These are phyloP conservation scores for Mirza zaza DNA, from an alignment of 2,113 vertebrate species.

Conservation along the genomic window DNA sequence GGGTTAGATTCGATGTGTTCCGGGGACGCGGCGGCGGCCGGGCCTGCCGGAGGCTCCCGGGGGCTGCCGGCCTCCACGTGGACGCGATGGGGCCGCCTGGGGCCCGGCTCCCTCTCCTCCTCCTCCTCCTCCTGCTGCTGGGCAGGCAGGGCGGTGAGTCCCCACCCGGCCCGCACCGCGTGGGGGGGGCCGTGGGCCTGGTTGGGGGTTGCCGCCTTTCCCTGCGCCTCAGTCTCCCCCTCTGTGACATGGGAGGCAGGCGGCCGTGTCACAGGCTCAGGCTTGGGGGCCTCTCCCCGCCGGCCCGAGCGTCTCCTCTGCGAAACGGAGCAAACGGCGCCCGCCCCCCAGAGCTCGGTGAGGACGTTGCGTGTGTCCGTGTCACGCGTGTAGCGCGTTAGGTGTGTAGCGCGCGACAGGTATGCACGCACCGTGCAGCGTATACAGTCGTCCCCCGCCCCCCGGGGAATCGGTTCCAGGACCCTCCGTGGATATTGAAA, in stretches of 20 bases:
- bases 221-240: not conserved
- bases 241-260: not conserved
- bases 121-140: not conserved
- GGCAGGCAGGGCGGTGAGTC: constrained; percentile 10
- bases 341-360: not conserved
- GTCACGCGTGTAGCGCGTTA: too few relatives aligned
- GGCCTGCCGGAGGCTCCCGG: not conserved
- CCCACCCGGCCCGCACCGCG: too few relatives aligned
- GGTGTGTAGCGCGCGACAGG: too few relatives aligned
- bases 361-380: too few relatives aligned
- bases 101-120: not conserved
- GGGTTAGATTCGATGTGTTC: constrained; percentile 6
- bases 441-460: too few relatives aligned
- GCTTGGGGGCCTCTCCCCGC: not conserved
- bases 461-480: not conserved
- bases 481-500: not conserved
- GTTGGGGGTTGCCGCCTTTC: not conserved
- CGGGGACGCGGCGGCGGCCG: not conserved
- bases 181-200: not conserved
- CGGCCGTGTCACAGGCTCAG: not conserved
- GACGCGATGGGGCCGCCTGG: not conserved
- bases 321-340: not conserved
- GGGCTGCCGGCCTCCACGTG: not conserved
- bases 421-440: too few relatives aligned
- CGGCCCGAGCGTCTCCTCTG: not conserved